Base-by-base conservation (phyloP, 2,888 invertebrate species). In the Calliphora vomitoria region DNA sequence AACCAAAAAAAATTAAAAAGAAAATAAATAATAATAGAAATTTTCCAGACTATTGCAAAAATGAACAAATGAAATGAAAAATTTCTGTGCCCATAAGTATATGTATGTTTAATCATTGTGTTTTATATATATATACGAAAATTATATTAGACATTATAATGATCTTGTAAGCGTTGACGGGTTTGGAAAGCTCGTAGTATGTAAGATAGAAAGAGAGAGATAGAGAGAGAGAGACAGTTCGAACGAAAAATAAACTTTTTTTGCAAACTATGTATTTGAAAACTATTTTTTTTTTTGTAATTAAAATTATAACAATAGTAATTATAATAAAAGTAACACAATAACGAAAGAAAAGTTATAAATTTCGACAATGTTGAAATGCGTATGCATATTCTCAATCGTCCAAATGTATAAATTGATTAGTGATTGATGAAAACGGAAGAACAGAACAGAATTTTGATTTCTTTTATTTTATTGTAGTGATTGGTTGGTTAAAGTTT, bases 401-500 rank as follows among this genome's bases (percentile, higher is more conserved):
- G 58, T 50, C 31, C 20, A 79, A 55, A 47, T 44, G n/a, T 18
- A 85, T 79, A 78, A 88, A 83, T 66, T 74, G 25, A 74, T 87
- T 89, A 89, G 82, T 84, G 82, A 64, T 85, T 64, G 74, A 68
- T 82, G 66, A 80, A 25, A 84, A 58, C 55, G 71, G 31, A 72
- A 62, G 58, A 81, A 81, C 64, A 76, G 25, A 76, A 81, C 50
- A 71, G 31, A 81, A 53, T 71, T 80, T 74, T 68, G 55, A 38
- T 74, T 74, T 47, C 62, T 53, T 74, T 71, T 50, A 64, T 80
- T 83, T 75, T 64, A 60, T 85, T 88, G 78, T 75, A 71, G 44
- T 82, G 41, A 79, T 78, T 81, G 78, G 60, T 82, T 86, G 58
- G 50, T 86, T 87, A 82, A 82, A 79, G 83, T 85, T 88, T 88